A percentile compares a stretch with the other conserved stretches of the same genome.
Evolutionary conservation across 2,797 vertebrate genomes (phyloP).

Genomic region (Clarias platycephalus): DNA sequence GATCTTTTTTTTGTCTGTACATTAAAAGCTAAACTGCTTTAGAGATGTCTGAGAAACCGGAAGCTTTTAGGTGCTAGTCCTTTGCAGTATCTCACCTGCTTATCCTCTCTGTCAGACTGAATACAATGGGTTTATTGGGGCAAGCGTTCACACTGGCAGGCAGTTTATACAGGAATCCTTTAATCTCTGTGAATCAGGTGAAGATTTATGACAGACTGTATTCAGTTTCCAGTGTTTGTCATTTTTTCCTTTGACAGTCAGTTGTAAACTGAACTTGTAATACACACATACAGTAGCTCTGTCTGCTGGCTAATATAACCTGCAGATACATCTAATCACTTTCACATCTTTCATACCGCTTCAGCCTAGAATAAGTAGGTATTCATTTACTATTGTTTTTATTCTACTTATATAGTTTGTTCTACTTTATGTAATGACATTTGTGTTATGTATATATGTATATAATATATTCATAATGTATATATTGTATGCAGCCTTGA

Average conservation of each 20-base stretch:
- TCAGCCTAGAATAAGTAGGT: background rate
- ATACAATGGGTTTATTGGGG: slow-evolving; percentile 30
- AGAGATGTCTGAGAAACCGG: slow-evolving; percentile 1
- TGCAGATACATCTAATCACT: slow-evolving; percentile 28
- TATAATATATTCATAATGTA: background rate
- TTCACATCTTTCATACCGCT: slow-evolving; percentile 22
- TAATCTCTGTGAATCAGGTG: slow-evolving; percentile 33
- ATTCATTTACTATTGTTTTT: background rate
- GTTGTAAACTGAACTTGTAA: slow-evolving; percentile 69
- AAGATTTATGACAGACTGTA: slow-evolving; percentile 64
- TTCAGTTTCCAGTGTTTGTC: slow-evolving; percentile 56
- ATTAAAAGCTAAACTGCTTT: background rate
- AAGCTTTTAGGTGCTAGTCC: background rate
- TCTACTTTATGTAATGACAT: background rate
- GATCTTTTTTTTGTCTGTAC: background rate
- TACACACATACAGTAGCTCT: slow-evolving; percentile 45
- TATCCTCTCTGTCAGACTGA: slow-evolving; percentile 26
- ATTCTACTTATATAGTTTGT: background rate
- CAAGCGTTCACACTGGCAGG: slow-evolving; percentile 15
- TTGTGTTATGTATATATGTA: background rate
- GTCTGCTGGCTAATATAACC: slow-evolving; percentile 31
- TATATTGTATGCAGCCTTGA: too few relatives aligned
- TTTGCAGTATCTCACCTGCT: slow-evolving; percentile 14
- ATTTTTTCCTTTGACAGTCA: slow-evolving; percentile 68
- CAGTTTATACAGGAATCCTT: slow-evolving; percentile 16